A percentile compares a stretch with the other conserved stretches of the same genome.
These are phyloP conservation scores for Sebastiscus albofasciatus DNA, from an alignment of 2,797 vertebrate species.

Conservation along the genomic window DNA sequence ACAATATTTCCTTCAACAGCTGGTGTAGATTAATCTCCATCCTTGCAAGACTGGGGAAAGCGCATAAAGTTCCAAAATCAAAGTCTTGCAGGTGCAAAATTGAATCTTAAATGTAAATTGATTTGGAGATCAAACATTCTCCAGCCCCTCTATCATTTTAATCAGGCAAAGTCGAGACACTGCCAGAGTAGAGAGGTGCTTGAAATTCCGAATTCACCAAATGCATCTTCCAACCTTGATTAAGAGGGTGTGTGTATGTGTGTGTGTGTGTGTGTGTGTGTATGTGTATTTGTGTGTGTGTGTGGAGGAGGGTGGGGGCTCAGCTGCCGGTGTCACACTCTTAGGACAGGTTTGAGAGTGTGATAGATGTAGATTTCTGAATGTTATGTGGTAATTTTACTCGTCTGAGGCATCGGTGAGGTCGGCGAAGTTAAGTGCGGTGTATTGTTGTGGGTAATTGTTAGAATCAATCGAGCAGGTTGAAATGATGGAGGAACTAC, in stretches of 20 bases:
- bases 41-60: slow-evolving; percentile 43
- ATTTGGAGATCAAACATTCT: slow-evolving; percentile 81
- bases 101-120: slow-evolving; percentile 80
- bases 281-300: neutral
- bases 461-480: slow-evolving; percentile 5
- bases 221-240: slow-evolving; percentile 76
- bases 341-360: slow-evolving; percentile 36
- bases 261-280: slow-evolving; percentile 3
- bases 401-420: neutral
- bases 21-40: slow-evolving; percentile 69
- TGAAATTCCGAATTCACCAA: slow-evolving; percentile 71
- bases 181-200: slow-evolving; percentile 71
- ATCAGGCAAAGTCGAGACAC: slow-evolving; percentile 75
- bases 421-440: slow-evolving; percentile 11
- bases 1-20: slow-evolving; percentile 66
- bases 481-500: slow-evolving; percentile 4
- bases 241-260: slow-evolving; percentile 45
- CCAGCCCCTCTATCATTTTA: slow-evolving; percentile 78
- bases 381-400: neutral
- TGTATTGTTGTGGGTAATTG: slow-evolving; percentile 31
- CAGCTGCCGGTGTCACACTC: slow-evolving; percentile 43
- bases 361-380: neutral
- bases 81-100: slow-evolving; percentile 79
- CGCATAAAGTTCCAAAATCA: slow-evolving; percentile 65
- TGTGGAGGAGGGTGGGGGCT: neutral